Evolutionary conservation across 1,140 invertebrate genomes (phyloP), one percentile per base, ranked within the genome.

Genomic region (Leptopilina clavipes): DNA sequence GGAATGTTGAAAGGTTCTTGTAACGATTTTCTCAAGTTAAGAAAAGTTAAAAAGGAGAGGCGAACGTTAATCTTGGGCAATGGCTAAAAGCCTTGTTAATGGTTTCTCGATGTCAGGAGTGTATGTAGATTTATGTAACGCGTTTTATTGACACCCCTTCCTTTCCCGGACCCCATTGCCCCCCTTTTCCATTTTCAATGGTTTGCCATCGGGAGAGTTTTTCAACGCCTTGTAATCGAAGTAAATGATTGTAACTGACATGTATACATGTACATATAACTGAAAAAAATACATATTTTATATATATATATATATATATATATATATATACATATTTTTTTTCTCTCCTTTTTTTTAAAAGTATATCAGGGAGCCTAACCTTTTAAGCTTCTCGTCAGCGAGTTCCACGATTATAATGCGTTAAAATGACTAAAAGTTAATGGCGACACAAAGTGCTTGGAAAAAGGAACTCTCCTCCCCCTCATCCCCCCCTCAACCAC

Each of bases 51-150:
- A 31, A 19, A 65, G 12, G 7, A 31, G 56, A 65, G 18, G 7
- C 56, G 14, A 65, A 22, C 22, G 22, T 65, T 65, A 37, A 65
- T 65, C 59, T 65, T 25, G 22, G 22, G 25, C 25, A 31, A 65
- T 65, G 59, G 22, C 59, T 65, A 65, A 65, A 65, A 65, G 22
- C 59, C 59, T 65, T 65, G 59, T 65, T 65, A 65, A 65, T 65
- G 59, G 59, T 65, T 65, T 65, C 59, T 65, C 59, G 59, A 65
- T 65, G 59, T 65, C 59, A 65, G 59, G 59, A 65, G 25, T n/a
- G n/a, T 31, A 65, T 65, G 59, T 31, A 31, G 12, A 65, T 65
- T 65, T 65, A 65, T 65, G 59, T 65, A 65, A 31, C 59, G 59
- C 25, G 22, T 65, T 65, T 65, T 65, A 65, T 65, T 31, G 59